Base-by-base conservation (phyloP, 1,140 invertebrate genomes). In the Cardiocondyla obscurior region DNA sequence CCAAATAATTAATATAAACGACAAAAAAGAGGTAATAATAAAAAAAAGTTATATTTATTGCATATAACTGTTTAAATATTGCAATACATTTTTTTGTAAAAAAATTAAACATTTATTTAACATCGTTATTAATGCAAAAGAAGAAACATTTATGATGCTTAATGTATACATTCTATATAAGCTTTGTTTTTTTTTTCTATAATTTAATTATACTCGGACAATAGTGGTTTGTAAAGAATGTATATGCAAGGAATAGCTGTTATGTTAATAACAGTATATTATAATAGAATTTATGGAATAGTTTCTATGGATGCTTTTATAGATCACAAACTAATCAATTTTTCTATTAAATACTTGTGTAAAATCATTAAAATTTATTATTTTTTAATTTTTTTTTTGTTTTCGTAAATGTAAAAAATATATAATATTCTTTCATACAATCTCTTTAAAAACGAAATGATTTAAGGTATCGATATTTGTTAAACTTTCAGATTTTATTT, bases 201-300 rank as follows among this genome's bases (percentile, higher is more conserved):
- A 70, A 70, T 36, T 91, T 94, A 44, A 46, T n/a, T 97, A 97
- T 92, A 95, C 96, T 19, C 98, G 97, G 97, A 97, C 95, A 33
- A 97, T 97, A 72, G 95, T 95, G 8, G 93, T 95, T 70, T 98
- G 97, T 87, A 91, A 92, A 72, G 88, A 90, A 19, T 98, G 7
- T 76, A 76, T 62, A 42, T 42, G 8, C 7, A 30, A 3, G 36
- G 0, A 5, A 46, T 70, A 81, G 28, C 22, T 55, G 1, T 81
- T 70, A 46, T 36, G 46, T 19, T n/a, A 30, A 33, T 72, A 58
- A 19, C 2, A 2, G 3, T 70, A n/a, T 25, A 8, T 57, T 81
- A 57, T 12, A 46, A 65, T 65, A 36, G 22, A 28, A 36, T 67
- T 30, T 69, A n/a, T n/a, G 22, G 19, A 14, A 55, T 16, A n/a